Base-by-base conservation (phyloP, 2,888 invertebrate genomes). In the Leptothorax acervorum region DNA sequence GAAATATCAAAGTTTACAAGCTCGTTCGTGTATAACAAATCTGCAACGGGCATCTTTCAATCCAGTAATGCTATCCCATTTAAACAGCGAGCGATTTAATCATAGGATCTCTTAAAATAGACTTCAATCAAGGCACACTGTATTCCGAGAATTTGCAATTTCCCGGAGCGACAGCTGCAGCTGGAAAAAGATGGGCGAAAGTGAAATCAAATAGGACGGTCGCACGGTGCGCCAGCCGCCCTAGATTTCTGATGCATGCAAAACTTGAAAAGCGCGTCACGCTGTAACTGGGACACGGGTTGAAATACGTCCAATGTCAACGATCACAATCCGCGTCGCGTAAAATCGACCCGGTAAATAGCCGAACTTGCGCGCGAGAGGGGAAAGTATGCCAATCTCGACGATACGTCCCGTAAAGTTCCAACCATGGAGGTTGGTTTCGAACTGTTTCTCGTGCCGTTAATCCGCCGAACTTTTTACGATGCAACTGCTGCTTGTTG, bases 381-480 rank as follows among this genome's bases (percentile, higher is more conserved):
- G n/a, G 18, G 11, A 11, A 62, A 51, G 15, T 48, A 51, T 57
- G 42, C 39, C 82, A 71, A 84, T 85, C 70, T 48, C 48, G 48
- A 70, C 73, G 71, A 86, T 82, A 57, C 70, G 71, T 66, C 23
- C 23, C 82, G 81, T 86, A 86, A 86, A 86, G 35, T 76, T 85
- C 18, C 68, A 39, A 35, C 60, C 63, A 42, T 53, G 57, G 66
- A 35, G 23, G 28, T 28, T 51, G 74, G 31, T 15, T 23, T n/a
- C n/a, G 57, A 81, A 81, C 55, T 66, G 82, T 86, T 85, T 71
- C 71, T 48, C 75, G 53, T 51, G 75, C 42, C 83, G 79, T 85
- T 85, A 85, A 86, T 86, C 68, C 75, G 28, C 39, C 55, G 31
- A 83, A 83, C 83, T 85, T 87, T 87, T 87, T 87, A 87, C 86